These are phyloP conservation scores for Cephalotes varians DNA, from an alignment of 2,888 invertebrate genomes.

Conservation along the genomic window DNA sequence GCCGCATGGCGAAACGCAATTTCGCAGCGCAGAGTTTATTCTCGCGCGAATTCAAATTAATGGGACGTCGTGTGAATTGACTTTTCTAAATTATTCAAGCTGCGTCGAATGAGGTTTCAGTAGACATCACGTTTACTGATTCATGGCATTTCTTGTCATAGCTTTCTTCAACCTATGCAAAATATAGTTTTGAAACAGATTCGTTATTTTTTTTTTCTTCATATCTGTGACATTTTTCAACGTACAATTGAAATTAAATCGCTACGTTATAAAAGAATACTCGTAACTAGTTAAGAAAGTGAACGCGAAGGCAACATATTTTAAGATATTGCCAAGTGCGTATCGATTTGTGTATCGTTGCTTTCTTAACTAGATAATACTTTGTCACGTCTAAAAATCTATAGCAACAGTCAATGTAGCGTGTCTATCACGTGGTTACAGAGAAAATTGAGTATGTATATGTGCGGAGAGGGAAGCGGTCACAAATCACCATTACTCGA, in stretches of 20 bases:
- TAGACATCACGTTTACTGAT: slow-evolving; percentile 53
- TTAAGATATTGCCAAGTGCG: slow-evolving; percentile 26
- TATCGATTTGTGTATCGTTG: too few species aligned
- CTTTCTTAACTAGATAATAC: too few species aligned
- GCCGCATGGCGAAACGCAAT: slow-evolving; percentile 82
- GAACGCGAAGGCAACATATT: neutral
- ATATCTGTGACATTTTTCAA: neutral
- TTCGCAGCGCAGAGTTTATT: slow-evolving; percentile 78
- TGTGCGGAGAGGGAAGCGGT: slow-evolving; percentile 78
- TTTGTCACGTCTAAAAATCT: slow-evolving; percentile 49
- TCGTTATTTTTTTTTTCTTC: neutral
- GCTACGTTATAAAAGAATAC: neutral
- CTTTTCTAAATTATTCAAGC: slow-evolving; percentile 67
- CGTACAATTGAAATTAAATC: neutral
- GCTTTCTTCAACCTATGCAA: slow-evolving; percentile 7
- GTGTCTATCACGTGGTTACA: slow-evolving; percentile 68
- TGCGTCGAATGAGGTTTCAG: slow-evolving; percentile 54
- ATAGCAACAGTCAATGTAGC: slow-evolving; percentile 51
- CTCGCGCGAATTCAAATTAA: slow-evolving; percentile 78
- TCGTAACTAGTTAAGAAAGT: neutral
- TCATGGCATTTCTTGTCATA: slow-evolving; percentile 30
- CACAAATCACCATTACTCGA: slow-evolving; percentile 86
- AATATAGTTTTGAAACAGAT: neutral
- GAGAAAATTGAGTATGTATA: slow-evolving; percentile 74
- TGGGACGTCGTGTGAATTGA: slow-evolving; percentile 67